Evolutionary conservation across 1,140 invertebrate genomes (phyloP).

Genomic region (Drosophila leontia): DNA sequence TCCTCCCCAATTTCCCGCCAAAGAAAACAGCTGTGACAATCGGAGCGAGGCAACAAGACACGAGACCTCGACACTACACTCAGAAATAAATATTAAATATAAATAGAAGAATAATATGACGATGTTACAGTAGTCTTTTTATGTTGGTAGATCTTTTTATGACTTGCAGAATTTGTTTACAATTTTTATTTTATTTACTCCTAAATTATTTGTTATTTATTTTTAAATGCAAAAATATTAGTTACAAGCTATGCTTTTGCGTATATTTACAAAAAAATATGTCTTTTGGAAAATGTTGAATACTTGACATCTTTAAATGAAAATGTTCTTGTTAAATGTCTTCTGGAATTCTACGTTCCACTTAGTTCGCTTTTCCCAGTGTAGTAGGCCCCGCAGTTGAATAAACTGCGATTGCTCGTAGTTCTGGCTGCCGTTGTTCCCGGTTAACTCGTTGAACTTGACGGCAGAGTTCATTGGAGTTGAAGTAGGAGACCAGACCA

Average conservation of each 20-base stretch:
- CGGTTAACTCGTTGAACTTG: slow-evolving; percentile 70
- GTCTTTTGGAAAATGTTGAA: too few species aligned
- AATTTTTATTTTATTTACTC: too few species aligned
- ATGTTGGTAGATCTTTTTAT: not conserved
- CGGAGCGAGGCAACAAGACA: slow-evolving; percentile 33
- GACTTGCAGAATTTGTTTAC: not conserved
- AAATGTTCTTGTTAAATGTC: too few species aligned
- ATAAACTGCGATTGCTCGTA: slow-evolving; percentile 58
- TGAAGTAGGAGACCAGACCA: slow-evolving; percentile 20
- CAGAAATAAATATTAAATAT: not conserved
- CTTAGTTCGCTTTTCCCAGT: slow-evolving; percentile 1
- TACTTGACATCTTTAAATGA: too few species aligned
- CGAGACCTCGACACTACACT: slow-evolving; percentile 23
- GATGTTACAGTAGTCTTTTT: not conserved
- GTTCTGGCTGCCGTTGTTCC: slow-evolving; percentile 46
- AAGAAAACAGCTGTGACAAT: slow-evolving; percentile 69
- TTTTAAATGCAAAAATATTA: not conserved
- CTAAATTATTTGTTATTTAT: not conserved
- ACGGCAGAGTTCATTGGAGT: slow-evolving; percentile 68
- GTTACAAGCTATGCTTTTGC: not conserved
- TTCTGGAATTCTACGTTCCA: not conserved
- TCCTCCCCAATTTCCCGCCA: not conserved
- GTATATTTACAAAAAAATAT: too few species aligned
- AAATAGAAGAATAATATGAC: not conserved
- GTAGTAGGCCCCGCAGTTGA: slow-evolving; percentile 52